Percentiles rank a stretch among this genome's conserved stretches.
These are phyloP conservation scores for Todiramphus saurophagus DNA, from an alignment of 2,113 vertebrate genomes.

Conservation along the genomic window DNA sequence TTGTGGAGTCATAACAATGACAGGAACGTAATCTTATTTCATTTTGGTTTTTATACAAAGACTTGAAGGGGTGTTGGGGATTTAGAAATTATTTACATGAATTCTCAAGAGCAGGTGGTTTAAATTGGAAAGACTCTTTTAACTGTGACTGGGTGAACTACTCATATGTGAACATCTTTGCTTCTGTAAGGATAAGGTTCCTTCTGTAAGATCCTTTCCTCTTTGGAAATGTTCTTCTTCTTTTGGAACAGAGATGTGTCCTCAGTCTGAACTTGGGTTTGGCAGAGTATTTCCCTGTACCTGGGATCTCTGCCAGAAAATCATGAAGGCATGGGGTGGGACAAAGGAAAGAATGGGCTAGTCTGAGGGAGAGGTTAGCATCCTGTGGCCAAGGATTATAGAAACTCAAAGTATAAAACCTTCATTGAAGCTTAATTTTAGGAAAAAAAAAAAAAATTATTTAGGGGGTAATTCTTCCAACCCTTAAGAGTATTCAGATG, in stretches of 20 bases:
- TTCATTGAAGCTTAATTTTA: neutral
- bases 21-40: accelerated
- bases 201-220: neutral
- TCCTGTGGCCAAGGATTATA: neutral
- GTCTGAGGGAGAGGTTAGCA: conserved; percentile 14
- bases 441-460: neutral
- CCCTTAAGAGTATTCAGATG: neutral
- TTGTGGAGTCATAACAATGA: neutral
- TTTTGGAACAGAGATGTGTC: neutral
- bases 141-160: neutral
- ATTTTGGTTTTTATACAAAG: neutral
- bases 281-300: neutral
- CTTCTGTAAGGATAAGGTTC: neutral
- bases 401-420: neutral
- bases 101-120: neutral
- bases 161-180: neutral
- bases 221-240: neutral
- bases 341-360: neutral
- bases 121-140: neutral
- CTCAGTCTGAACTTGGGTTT: conserved; percentile 23
- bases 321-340: neutral
- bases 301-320: conserved; percentile 25
- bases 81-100: neutral
- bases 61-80: neutral
- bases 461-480: neutral